A percentile compares a stretch with the other conserved stretches of the same genome.
Conservation (phyloP, 2,797 vertebrate genomes). For the Falco rusticolus region DNA sequence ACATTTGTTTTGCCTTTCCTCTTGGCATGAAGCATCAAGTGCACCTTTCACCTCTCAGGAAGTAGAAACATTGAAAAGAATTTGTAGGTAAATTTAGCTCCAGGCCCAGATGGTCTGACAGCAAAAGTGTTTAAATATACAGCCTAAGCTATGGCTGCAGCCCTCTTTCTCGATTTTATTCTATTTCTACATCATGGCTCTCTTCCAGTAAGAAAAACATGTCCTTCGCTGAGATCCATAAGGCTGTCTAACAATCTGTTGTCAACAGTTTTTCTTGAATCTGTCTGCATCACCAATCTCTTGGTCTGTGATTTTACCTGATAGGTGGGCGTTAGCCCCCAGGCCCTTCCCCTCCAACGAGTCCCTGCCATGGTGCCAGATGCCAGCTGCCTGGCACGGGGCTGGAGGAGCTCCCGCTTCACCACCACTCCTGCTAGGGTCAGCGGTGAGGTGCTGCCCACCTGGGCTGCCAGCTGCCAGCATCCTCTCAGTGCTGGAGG, state of each 20-base stretch:
- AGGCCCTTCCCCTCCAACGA: background rate
- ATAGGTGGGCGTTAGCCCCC: background rate
- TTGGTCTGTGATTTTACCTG: background rate
- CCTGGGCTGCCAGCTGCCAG: background rate
- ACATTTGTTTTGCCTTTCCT: background rate
- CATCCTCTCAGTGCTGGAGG: background rate
- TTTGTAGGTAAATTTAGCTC: constrained; percentile 53
- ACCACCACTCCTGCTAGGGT: background rate
- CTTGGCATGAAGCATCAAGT: background rate
- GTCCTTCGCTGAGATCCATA: background rate
- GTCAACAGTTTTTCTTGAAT: constrained; percentile 3
- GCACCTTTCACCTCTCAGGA: constrained; percentile 42
- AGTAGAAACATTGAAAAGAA: constrained; percentile 9
- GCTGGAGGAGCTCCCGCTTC: background rate
- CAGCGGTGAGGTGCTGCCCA: background rate
- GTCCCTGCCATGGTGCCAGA: accelerated
- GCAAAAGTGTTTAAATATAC: constrained; percentile 44
- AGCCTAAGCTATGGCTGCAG: background rate
- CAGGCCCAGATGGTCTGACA: constrained; percentile 33
- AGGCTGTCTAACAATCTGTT: constrained; percentile 39
- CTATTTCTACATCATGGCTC: constrained; percentile 44
- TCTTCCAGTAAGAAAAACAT: constrained; percentile 27
- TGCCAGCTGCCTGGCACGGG: accelerated
- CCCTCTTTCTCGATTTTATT: constrained; percentile 1
- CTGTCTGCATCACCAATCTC: background rate